Base-by-base conservation (phyloP, 2,113 vertebrate genomes). In the Cinclus mexicanus region DNA sequence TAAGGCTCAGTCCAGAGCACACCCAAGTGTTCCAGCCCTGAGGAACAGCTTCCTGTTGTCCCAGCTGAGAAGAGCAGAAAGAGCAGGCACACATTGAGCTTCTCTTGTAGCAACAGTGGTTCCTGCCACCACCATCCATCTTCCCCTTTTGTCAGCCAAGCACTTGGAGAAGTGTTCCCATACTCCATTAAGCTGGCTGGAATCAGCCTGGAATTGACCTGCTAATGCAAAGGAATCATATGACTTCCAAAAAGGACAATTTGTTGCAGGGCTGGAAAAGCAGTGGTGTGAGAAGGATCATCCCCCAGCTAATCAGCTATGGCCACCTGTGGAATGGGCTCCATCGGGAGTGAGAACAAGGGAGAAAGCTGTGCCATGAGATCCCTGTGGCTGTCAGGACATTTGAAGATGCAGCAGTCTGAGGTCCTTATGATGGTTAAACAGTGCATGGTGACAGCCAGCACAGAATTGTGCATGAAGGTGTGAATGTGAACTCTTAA, bases 181-280 rank as follows among this genome's bases (percentile, higher is more conserved):
- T 59, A 74, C 69, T 87, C 81, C 74, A 90, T 84, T 95, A 94
- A 75, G 13, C 82, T 50, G 49, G 52, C n/a, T 14, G 33, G 56
- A 87, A 81, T 70, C 1, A 0, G 50, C 60, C 87, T 91, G 52
- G 64, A 87, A 71, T 29, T 82, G 78, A 85, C 33, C 70, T 11
- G 2, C 61, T 85, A 75, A 83, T 39, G 65, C 78, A 90, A 55
- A 87, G 88, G 80, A 90, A 79, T 50, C 39, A 10, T 12, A 42
- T 16, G 86, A 42, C 61, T 82, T 52, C 60, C 55, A 46, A 72
- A 85, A 86, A 56, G 25, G 19, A 65, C 76, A n/a, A 50, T 57
- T 87, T 77, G 55, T 81, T 70, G 74, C 35, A 80, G 64, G 33
- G n/a, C 64, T 52, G 77, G 55, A 42, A 74, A 61, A 53, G 26